Conservation (phyloP, 2,113 vertebrate species). For the Psammodynastes pulverulentus region DNA sequence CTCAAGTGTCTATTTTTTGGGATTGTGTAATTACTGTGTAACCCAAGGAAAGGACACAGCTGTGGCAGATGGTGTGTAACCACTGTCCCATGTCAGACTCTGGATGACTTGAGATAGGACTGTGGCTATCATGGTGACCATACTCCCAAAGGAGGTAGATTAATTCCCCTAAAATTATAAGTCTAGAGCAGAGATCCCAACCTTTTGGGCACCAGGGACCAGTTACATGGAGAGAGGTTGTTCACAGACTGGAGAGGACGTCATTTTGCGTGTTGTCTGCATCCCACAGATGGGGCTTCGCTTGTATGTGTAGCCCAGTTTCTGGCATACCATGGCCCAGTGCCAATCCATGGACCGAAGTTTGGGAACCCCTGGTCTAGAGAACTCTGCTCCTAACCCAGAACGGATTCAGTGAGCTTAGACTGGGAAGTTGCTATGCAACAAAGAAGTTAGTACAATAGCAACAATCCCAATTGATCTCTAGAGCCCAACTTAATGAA, state of each 20-base stretch:
- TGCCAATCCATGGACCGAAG: too few relatives aligned
- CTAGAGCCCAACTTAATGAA: background rate
- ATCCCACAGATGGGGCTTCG: too few relatives aligned
- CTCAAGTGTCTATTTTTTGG: background rate
- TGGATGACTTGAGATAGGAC: background rate
- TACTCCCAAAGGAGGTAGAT: background rate
- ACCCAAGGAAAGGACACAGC: background rate
- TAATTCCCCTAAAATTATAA: background rate
- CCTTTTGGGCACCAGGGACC: too few relatives aligned
- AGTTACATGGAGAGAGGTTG: too few relatives aligned
- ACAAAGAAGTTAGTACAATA: background rate
- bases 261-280: too few relatives aligned
- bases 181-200: background rate
- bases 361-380: background rate
- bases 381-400: background rate
- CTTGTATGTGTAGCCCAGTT: too few relatives aligned
- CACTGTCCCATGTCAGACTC: background rate
- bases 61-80: background rate
- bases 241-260: too few relatives aligned
- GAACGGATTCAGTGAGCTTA: background rate
- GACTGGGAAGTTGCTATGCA: background rate
- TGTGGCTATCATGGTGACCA: background rate
- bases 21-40: background rate
- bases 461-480: background rate
- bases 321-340: too few relatives aligned